Conservation (phyloP, 2,888 invertebrate species). For the Trilocha varians region DNA sequence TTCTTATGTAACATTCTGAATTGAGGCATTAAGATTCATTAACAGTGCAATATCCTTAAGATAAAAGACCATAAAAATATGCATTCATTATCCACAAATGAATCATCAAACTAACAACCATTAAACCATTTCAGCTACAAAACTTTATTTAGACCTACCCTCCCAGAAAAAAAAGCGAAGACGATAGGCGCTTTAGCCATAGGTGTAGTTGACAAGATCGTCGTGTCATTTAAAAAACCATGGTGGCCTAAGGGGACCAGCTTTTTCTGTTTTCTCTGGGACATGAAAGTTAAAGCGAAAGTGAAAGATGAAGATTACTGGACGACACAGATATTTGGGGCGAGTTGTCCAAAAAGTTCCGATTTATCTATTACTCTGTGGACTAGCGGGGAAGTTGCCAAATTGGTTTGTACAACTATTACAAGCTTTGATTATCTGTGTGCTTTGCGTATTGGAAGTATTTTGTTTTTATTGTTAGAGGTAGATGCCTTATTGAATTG, state of each 20-base stretch:
- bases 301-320: slow-evolving; percentile 24
- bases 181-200: slow-evolving; percentile 72
- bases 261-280: slow-evolving; percentile 32
- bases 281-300: slow-evolving; percentile 17
- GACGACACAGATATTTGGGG: slow-evolving; percentile 24
- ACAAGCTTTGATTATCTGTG: background rate
- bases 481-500: too few relatives aligned
- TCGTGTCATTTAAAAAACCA: slow-evolving; percentile 9
- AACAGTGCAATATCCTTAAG: too few relatives aligned
- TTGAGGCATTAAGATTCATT: too few relatives aligned
- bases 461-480: too few relatives aligned
- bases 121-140: slow-evolving; percentile 11
- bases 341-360: slow-evolving; percentile 24
- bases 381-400: slow-evolving; percentile 32
- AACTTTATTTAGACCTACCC: slow-evolving; percentile 62
- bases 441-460: too few relatives aligned
- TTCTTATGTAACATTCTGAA: too few relatives aligned
- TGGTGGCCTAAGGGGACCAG: slow-evolving; percentile 13
- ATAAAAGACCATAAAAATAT: too few relatives aligned
- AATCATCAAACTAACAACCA: background rate
- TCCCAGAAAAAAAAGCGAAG: slow-evolving; percentile 60
- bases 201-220: slow-evolving; percentile 40
- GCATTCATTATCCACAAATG: too few relatives aligned
- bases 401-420: slow-evolving; percentile 18
- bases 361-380: slow-evolving; percentile 28